These are phyloP conservation scores for Tenodera sinensis DNA, from an alignment of 2,888 invertebrate species.

Conservation along the genomic window DNA sequence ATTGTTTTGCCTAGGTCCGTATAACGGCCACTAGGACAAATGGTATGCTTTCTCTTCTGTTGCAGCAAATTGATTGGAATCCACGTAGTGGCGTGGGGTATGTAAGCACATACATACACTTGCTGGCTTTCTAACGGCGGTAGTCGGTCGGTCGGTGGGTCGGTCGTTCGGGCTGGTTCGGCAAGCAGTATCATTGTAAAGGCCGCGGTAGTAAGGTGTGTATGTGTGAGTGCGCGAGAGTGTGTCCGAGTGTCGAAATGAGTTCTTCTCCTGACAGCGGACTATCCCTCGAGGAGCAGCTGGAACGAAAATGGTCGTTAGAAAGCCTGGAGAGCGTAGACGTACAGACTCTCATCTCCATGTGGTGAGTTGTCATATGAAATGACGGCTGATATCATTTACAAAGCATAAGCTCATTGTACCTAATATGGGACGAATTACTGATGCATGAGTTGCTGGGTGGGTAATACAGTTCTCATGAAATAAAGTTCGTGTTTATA, in stretches of 20 bases:
- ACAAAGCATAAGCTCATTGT: too few relatives aligned
- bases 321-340: slow-evolving; percentile 36
- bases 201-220: neutral
- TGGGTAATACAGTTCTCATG: too few relatives aligned
- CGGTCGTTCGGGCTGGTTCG: neutral
- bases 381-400: too few relatives aligned
- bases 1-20: too few relatives aligned
- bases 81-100: too few relatives aligned
- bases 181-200: neutral
- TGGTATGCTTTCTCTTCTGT: too few relatives aligned
- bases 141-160: neutral
- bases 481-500: too few relatives aligned
- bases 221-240: neutral
- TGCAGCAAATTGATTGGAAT: too few relatives aligned
- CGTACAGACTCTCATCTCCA: slow-evolving; percentile 36
- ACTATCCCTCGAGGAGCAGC: slow-evolving; percentile 37
- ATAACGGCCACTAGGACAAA: too few relatives aligned
- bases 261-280: slow-evolving; percentile 39
- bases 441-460: too few relatives aligned
- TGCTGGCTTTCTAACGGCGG: neutral
- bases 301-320: slow-evolving; percentile 36
- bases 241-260: slow-evolving; percentile 29
- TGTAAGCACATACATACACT: neutral
- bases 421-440: too few relatives aligned
- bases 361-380: slow-evolving; percentile 36